These are phyloP conservation scores for Mythimna lalbum DNA, from an alignment of 2,888 invertebrate genomes.

Conservation along the genomic window DNA sequence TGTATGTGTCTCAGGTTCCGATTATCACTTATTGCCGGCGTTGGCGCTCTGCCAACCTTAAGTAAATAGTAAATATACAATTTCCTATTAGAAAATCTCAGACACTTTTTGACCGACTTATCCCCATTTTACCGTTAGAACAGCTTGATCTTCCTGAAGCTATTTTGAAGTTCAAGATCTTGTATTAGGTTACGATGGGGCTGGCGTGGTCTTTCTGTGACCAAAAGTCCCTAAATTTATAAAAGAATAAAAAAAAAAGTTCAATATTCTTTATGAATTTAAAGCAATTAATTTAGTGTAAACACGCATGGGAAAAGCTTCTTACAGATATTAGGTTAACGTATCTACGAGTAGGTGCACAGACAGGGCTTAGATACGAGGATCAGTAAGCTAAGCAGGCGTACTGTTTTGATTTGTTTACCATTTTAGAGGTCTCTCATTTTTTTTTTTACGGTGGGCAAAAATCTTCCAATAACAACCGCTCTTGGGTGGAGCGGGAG, in stretches of 20 bases:
- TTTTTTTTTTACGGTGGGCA: too few species aligned
- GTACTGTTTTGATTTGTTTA: neutral
- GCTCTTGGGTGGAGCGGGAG: too few species aligned
- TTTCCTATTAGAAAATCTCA: slow-evolving; percentile 34
- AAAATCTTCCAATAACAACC: too few species aligned
- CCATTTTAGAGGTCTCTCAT: neutral
- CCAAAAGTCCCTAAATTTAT: too few species aligned
- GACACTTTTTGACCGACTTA: slow-evolving; percentile 14
- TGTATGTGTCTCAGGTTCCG: slow-evolving; percentile 35
- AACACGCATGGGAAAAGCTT: neutral
- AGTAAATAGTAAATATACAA: slow-evolving; percentile 19
- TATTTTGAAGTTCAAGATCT: neutral
- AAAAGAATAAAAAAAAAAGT: too few species aligned
- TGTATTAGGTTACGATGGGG: too few species aligned
- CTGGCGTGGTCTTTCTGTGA: too few species aligned
- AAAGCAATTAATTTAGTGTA: too few species aligned
- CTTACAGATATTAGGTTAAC: too few species aligned
- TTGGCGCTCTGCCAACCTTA: slow-evolving; percentile 37
- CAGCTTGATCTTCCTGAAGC: neutral
- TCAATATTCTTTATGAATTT: neutral
- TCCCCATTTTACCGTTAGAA: neutral
- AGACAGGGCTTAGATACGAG: neutral
- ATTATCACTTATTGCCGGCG: slow-evolving; percentile 32
- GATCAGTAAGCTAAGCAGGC: neutral
- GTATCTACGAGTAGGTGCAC: neutral